A percentile compares a stretch with the other conserved stretches of the same genome.
These are phyloP conservation scores for Gadus chalcogrammus DNA, from an alignment of 2,113 vertebrate species.

Conservation along the genomic window DNA sequence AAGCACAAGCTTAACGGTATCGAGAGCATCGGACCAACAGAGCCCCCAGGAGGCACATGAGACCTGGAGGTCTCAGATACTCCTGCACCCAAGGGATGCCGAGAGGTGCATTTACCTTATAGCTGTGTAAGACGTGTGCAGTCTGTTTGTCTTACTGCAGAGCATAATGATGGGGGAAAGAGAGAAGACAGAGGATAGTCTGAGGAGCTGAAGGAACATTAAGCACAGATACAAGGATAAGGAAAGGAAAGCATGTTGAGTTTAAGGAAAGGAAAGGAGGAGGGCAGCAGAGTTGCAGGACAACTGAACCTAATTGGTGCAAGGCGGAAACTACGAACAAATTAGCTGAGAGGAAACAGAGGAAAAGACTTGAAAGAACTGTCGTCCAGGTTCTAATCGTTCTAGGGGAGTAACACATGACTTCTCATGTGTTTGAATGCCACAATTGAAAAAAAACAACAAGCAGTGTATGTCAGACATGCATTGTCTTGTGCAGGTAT, in stretches of 20 bases:
- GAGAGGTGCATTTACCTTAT: neutral
- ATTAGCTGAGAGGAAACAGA: conserved; percentile 49
- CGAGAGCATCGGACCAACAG: neutral
- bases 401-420: too few relatives aligned
- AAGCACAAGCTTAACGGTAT: too few relatives aligned
- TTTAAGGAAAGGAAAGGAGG: neutral
- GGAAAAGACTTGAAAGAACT: too few relatives aligned
- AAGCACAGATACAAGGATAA: neutral
- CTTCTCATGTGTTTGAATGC: too few relatives aligned
- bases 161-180: conserved; percentile 41
- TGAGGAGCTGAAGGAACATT: conserved; percentile 10
- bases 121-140: conserved; percentile 68
- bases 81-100: too few relatives aligned
- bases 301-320: conserved; percentile 12
- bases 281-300: neutral
- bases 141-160: conserved; percentile 71
- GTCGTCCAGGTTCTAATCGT: too few relatives aligned
- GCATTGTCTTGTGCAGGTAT: too few relatives aligned
- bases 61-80: too few relatives aligned
- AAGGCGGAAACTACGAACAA: conserved; percentile 58
- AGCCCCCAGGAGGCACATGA: neutral
- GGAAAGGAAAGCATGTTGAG: neutral
- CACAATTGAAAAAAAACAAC: too few relatives aligned
- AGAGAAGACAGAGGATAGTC: conserved; percentile 30
- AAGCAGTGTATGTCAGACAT: too few relatives aligned